Conservation (phyloP, 2,113 vertebrate species). For the Electrona antarctica region DNA sequence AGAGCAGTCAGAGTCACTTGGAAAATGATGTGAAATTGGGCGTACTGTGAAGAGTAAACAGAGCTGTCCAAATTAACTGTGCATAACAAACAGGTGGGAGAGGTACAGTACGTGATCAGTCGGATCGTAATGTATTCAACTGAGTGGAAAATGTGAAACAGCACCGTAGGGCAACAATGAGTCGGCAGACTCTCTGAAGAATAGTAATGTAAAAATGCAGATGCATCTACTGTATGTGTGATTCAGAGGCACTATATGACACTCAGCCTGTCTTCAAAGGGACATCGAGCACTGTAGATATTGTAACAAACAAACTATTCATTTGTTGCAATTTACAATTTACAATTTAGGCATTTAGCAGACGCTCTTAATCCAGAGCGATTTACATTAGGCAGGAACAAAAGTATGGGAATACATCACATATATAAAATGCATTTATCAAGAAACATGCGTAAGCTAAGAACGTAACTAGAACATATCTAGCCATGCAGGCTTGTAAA, state of each 20-base stretch:
- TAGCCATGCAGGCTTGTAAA: neutral
- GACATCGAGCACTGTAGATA: neutral
- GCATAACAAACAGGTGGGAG: no score
- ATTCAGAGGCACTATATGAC: neutral
- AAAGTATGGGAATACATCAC: no score
- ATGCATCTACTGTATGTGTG: no score
- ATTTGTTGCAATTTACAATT: neutral
- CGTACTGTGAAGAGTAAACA: neutral
- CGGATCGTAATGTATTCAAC: neutral
- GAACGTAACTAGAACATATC: no score
- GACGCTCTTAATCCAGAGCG: no score
- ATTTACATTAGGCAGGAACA: no score
- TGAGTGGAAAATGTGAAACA: slow-evolving; percentile 5
- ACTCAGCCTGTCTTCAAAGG: neutral
- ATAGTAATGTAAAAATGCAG: no score
- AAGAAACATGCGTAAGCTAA: no score
- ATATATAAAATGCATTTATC: no score
- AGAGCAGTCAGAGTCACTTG: neutral
- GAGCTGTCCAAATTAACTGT: neutral
- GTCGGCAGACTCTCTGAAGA: neutral
- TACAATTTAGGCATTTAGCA: neutral
- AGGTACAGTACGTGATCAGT: no score
- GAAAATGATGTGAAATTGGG: neutral
- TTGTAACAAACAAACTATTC: no score
- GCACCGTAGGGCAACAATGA: neutral